phyloP scores from a whole-genome alignment of 1,140 invertebrate species.

The Chelonus insularis region DNA sequence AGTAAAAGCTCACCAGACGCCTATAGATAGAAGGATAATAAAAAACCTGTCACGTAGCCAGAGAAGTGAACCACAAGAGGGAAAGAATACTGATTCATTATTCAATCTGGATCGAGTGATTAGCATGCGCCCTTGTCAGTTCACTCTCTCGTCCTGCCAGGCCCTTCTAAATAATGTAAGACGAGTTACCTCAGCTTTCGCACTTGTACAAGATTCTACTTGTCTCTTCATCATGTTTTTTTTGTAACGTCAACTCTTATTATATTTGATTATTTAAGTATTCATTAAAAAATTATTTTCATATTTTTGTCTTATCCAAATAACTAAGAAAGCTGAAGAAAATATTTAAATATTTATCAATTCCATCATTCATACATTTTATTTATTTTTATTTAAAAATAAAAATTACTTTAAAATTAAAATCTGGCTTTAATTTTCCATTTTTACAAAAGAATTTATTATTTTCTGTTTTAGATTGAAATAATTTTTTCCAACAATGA shows the following conservation, averaged over 20 bases:
- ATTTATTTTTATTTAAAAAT: no score
- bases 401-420: no score
- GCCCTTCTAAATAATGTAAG: slow-evolving; percentile 59
- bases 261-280: neutral
- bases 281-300: no score
- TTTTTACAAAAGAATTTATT: no score
- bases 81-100: slow-evolving; percentile 61
- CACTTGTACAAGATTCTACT: neutral
- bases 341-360: no score
- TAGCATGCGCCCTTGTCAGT: slow-evolving; percentile 55
- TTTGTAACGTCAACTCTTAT: neutral
- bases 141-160: slow-evolving; percentile 24
- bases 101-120: slow-evolving; percentile 61
- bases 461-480: no score
- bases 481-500: no score
- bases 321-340: no score
- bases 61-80: slow-evolving; percentile 31
- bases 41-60: slow-evolving; percentile 54
- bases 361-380: no score
- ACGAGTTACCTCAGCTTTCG: slow-evolving; percentile 33
- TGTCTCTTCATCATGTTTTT: neutral
- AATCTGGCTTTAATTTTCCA: no score
- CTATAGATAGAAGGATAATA: slow-evolving; percentile 33
- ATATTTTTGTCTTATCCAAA: no score
- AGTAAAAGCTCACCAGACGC: neutral